Conservation (phyloP, 2,797 vertebrate species). For the Menidia menidia region DNA sequence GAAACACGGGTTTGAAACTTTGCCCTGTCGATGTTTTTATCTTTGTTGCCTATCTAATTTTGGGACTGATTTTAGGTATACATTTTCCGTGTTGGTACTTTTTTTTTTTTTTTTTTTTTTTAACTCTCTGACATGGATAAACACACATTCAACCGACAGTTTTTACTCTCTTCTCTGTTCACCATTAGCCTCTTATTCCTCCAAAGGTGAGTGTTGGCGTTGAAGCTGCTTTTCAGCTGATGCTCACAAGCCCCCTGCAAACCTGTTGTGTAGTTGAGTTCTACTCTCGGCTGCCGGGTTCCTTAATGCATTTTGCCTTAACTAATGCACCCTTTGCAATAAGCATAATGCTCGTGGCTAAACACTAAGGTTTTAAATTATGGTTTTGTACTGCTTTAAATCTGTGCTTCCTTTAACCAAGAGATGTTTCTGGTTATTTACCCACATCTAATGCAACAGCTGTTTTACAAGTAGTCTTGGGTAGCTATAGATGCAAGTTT, state of each 20-base stretch:
- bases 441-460: no score
- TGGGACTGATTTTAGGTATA: background rate
- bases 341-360: background rate
- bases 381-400: background rate
- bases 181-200: conserved; percentile 22
- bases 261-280: background rate
- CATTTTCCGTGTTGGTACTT: background rate
- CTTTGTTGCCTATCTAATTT: background rate
- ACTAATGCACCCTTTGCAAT: background rate
- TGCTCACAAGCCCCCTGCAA: conserved; percentile 12
- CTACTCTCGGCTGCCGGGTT: conserved; percentile 6
- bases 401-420: no score
- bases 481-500: no score
- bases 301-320: background rate
- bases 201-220: conserved; percentile 48
- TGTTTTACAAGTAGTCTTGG: no score
- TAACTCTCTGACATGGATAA: no score
- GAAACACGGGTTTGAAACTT: background rate
- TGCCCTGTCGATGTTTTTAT: background rate
- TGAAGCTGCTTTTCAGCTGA: conserved; percentile 30
- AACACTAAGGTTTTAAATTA: background rate
- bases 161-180: conserved; percentile 23
- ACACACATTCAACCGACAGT: background rate
- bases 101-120: background rate
- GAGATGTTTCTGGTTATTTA: no score